Conservation (phyloP, 2,113 vertebrate genomes). For the Serranochromis macrocephalus region DNA sequence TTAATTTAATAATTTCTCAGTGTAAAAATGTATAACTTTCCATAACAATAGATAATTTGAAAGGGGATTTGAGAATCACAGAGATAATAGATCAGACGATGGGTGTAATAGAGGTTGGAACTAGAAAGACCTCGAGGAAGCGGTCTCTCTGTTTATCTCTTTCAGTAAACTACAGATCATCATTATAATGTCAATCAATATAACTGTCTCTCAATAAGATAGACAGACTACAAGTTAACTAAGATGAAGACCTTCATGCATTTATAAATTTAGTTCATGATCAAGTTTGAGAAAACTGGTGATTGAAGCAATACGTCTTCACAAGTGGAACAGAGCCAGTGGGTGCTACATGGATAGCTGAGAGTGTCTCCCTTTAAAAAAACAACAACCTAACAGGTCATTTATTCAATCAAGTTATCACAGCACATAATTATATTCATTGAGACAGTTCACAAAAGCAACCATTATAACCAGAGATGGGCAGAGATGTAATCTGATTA, state of each 20-base stretch:
- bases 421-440: neutral
- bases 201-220: neutral
- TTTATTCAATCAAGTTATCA: neutral
- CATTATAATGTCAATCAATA: neutral
- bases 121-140: neutral
- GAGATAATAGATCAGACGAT: neutral
- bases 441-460: neutral
- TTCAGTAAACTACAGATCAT: neutral
- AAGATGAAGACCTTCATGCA: fast-evolving
- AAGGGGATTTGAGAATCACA: neutral
- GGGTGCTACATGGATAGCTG: neutral
- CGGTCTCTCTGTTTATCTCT: fast-evolving
- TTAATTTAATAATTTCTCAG: neutral
- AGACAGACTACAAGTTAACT: neutral
- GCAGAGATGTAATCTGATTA: too few relatives aligned
- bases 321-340: neutral
- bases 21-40: neutral
- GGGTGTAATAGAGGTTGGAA: neutral
- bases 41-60: neutral
- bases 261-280: neutral
- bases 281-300: neutral
- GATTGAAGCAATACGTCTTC: neutral
- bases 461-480: neutral
- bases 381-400: neutral
- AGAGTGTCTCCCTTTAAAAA: neutral